phyloP scores from a whole-genome alignment of 2,888 invertebrate genomes.

The Scaptomyza cyrtandrae region DNA sequence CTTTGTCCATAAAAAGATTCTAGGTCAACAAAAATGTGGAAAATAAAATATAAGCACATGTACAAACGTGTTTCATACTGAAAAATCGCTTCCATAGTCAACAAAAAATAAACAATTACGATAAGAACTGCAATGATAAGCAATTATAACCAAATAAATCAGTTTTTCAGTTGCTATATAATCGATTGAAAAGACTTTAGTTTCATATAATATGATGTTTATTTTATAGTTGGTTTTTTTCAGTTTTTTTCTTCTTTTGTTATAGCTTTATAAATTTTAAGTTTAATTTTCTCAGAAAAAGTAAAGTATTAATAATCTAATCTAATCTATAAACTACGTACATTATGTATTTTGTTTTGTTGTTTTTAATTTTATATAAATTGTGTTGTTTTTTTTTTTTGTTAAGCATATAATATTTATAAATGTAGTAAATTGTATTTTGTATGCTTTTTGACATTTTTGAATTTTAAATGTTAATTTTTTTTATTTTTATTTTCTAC shows the following conservation, averaged over 20 bases:
- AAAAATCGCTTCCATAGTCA: not conserved
- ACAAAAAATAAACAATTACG: not conserved
- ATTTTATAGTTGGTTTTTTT: conserved; percentile 44
- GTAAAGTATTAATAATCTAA: conserved; percentile 59
- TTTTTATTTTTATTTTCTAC: conserved; percentile 31
- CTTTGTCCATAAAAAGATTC: too few relatives aligned
- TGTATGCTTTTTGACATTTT: conserved; percentile 55
- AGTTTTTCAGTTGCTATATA: not conserved
- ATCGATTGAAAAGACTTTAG: conserved; percentile 3
- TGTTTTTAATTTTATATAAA: conserved; percentile 22
- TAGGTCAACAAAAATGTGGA: too few relatives aligned
- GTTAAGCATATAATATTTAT: conserved; percentile 40
- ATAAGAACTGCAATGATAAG: conserved; percentile 27
- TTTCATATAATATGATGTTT: conserved; percentile 60
- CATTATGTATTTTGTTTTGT: conserved; percentile 12
- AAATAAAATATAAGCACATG: too few relatives aligned
- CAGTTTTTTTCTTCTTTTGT: conserved; percentile 35
- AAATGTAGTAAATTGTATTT: conserved; percentile 61
- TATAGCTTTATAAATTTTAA: conserved; percentile 56
- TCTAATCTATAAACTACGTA: conserved; percentile 55
- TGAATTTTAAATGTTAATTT: conserved; percentile 54
- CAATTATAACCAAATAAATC: not conserved
- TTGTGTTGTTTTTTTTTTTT: conserved; percentile 7
- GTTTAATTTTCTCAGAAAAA: conserved; percentile 77
- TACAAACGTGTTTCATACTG: not conserved